Base-by-base conservation (phyloP, 2,113 vertebrate genomes). In the Dendropsophus ebraccatus region DNA sequence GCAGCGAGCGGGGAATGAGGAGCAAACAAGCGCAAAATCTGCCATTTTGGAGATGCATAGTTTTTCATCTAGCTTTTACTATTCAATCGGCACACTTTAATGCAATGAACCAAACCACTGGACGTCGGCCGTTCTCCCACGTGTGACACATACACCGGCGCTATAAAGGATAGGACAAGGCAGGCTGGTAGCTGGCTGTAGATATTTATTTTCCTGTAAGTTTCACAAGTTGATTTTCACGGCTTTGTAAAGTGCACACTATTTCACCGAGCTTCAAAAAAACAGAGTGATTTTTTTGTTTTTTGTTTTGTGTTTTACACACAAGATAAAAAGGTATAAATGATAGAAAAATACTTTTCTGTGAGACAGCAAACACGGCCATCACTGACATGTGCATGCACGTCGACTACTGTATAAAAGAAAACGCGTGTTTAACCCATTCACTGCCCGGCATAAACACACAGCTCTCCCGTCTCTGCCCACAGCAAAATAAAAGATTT, bases 191-290 rank as follows among this genome's bases (percentile, higher is more conserved):
- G n/a, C 50, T 79, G 62, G 67, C 79, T 86, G 50, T 60, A 81
- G 25, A 50, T 81, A 72, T 86, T 86, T 86, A 86, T 86, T 86
- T 86, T 77, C 52, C 77, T 86, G 85, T 86, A 73, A 74, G 79
- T 74, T 72, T 81, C 78, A 86, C 85, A 86, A 81, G 62, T 81
- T 81, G 4, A 81, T 47, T 86, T 86, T 81, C 50, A 86, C 78
- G 32, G 85, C 7, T 37, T 60, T 86, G 77, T 86, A 86, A 86
- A 86, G 84, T 86, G 84, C 84, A 86, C 60, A 86, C 84, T 58
- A 79, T 30, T 86, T 86, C 77, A 86, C 85, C 35, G 52, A 86
- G 85, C 78, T 60, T 79, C 21, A 85, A 85, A 69, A 70, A 70
- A 85, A 85, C 45, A 85, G 37, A 35, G 47, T 41, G 28, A 14